phyloP scores from a whole-genome alignment of 1,140 invertebrate genomes.

The Lordiphosa stackelbergi region DNA sequence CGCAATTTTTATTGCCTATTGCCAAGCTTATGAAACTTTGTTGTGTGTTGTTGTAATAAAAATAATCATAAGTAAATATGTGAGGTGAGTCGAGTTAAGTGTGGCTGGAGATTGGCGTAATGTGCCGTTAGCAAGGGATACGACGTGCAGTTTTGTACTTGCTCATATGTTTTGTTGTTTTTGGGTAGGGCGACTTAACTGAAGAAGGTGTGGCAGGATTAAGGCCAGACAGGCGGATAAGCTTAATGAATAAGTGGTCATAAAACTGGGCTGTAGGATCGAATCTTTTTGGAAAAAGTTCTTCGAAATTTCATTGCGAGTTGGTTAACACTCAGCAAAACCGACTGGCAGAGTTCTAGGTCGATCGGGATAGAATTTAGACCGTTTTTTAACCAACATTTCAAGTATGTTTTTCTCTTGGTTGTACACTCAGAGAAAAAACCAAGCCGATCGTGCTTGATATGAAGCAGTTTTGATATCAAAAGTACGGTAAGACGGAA shows the following conservation, averaged over 20 bases:
- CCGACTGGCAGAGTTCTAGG: too few species aligned
- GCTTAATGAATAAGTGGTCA: constrained; percentile 1
- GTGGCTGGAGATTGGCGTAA: constrained; percentile 21
- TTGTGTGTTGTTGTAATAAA: constrained; percentile 22
- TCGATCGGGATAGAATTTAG: too few species aligned
- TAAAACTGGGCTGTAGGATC: too few species aligned
- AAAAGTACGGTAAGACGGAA: too few species aligned
- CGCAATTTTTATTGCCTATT: constrained; percentile 50
- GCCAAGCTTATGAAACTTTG: constrained; percentile 35
- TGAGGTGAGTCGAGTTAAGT: constrained; percentile 8
- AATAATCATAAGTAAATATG: constrained; percentile 42
- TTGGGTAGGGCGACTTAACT: constrained; percentile 26
- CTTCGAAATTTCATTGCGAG: too few species aligned
- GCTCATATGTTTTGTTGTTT: constrained; percentile 27
- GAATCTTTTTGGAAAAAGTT: too few species aligned
- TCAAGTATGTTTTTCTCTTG: too few species aligned
- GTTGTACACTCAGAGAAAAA: too few species aligned
- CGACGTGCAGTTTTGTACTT: constrained; percentile 16
- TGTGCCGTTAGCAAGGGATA: constrained; percentile 34
- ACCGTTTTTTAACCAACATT: too few species aligned
- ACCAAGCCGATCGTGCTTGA: too few species aligned
- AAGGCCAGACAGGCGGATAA: constrained; percentile 5
- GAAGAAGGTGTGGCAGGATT: constrained; percentile 21
- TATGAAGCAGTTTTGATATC: too few species aligned
- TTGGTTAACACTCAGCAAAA: too few species aligned